Evolutionary conservation across 2,113 vertebrate genomes (phyloP), one percentile per base, ranked within the genome.

Genomic region (Muntiacus muntjak): DNA sequence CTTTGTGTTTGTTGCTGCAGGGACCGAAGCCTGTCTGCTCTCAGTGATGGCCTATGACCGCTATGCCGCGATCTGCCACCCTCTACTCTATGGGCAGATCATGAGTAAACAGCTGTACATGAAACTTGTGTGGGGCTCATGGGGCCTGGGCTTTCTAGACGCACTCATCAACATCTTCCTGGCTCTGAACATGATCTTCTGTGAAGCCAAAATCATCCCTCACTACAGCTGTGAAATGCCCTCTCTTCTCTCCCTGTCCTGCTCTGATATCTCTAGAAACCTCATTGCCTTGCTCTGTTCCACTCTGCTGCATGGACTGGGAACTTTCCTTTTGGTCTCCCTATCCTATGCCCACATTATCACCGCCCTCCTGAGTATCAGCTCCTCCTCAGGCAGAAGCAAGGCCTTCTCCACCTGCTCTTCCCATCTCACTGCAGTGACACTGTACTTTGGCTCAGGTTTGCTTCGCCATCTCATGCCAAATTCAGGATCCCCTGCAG

Each of bases 361-460:
- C 2, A 64, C 76, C n/a, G 12, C 74, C 87, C 82, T 95, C 83
- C 26, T 96, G 40, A 58, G 16, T 12, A 95, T 94, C 23, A 58
- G 8, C 23, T 97, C 92, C 5, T 81, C 52, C 76, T 87, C 58
- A 0, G 82, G 87, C 33, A 91, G 89, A 62, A 95, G 94, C 40
- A 95, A 95, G 79, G 54, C 82, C 76, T 96, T 96, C 52, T 83
- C 88, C 19, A 96, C 94, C 33, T 98, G 92, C 74, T 92, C 88
- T 9, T 93, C 96, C 43, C 95, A 96, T 45, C 43, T 98, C 52
- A 62, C 58, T 5, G 94, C 79, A 19, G 85, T 95, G 40, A 87
- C 14, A 13, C 57, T 97, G 23, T 96, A 90, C 74, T 96, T 89
- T 55, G 92, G 81, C 21, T 95, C 96, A 10, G 95, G 21, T 26